Conservation (phyloP, 2,888 invertebrate species). For the Nephrotoma guestfalica region DNA sequence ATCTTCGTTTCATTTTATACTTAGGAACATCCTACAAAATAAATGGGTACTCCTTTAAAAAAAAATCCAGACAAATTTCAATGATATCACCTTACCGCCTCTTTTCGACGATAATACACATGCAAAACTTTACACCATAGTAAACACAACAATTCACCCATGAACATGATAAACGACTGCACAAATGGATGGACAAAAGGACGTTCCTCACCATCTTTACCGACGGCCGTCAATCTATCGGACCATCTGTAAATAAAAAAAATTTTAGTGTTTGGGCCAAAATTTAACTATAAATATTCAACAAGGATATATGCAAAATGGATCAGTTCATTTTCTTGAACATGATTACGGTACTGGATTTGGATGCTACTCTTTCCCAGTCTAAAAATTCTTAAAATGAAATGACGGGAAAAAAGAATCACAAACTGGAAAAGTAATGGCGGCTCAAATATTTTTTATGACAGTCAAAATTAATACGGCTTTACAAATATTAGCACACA, state of each 20-base stretch:
- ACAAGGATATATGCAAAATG: too few species aligned
- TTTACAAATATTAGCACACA: too few species aligned
- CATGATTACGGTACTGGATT: too few species aligned
- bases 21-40: conserved; percentile 29
- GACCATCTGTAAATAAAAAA: conserved; percentile 52
- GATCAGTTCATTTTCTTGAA: too few species aligned
- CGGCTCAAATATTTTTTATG: too few species aligned
- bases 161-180: conserved; percentile 79
- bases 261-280: conserved; percentile 4
- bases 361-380: too few species aligned
- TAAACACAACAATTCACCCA: conserved; percentile 83
- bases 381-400: too few species aligned
- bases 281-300: too few species aligned
- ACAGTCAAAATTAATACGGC: too few species aligned
- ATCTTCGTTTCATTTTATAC: conserved; percentile 47
- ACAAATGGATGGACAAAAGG: conserved; percentile 81
- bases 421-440: too few species aligned
- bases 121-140: conserved; percentile 57
- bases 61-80: conserved; percentile 5
- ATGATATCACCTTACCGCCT: conserved; percentile 31
- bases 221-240: conserved; percentile 50
- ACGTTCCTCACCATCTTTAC: conserved; percentile 46
- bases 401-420: too few species aligned
- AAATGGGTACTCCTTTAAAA: not conserved
- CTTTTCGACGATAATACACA: conserved; percentile 36